Percentiles rank a stretch among this genome's conserved stretches.
phyloP scores from a whole-genome alignment of 2,888 invertebrate species.

The Limenitis camilla region DNA sequence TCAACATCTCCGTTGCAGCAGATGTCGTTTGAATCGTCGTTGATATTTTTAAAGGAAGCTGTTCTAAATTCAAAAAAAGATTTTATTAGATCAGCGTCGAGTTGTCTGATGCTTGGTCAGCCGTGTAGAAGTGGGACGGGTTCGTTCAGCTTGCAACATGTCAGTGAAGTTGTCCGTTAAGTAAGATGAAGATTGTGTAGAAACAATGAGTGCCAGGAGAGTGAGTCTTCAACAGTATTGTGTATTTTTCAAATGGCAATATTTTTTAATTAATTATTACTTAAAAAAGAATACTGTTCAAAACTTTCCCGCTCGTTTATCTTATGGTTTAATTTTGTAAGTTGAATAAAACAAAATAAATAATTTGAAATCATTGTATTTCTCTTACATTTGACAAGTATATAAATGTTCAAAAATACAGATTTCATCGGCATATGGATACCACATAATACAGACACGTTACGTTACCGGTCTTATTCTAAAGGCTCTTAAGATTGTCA shows the following conservation, averaged over 20 bases:
- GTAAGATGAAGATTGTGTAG: conserved; percentile 16
- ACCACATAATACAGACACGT: conserved; percentile 20
- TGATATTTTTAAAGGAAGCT: conserved; percentile 87
- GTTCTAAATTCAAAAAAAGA: conserved; percentile 83
- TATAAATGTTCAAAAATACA: conserved; percentile 24
- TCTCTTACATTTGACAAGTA: conserved; percentile 38
- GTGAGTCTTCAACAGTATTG: no score
- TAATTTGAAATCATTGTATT: conserved; percentile 37
- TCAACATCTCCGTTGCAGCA: conserved; percentile 97
- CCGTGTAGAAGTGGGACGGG: conserved; percentile 90
- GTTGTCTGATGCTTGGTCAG: conserved; percentile 89
- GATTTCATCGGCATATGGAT: conserved; percentile 2
- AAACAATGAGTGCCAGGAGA: neutral
- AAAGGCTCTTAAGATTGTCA: neutral
- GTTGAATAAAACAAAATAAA: conserved; percentile 28
- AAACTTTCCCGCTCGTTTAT: no score
- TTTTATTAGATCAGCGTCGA: conserved; percentile 86
- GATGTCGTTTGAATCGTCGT: conserved; percentile 97
- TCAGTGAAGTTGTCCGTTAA: conserved; percentile 36
- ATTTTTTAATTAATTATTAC: no score
- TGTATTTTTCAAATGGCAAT: no score
- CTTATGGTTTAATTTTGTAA: neutral
- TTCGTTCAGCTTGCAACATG: conserved; percentile 71
- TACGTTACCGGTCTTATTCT: conserved; percentile 15
- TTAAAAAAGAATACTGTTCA: no score